Evolutionary conservation across 2,888 invertebrate genomes (phyloP), one percentile per base, ranked within the genome.

Genomic region (Podabrus alpinus): DNA sequence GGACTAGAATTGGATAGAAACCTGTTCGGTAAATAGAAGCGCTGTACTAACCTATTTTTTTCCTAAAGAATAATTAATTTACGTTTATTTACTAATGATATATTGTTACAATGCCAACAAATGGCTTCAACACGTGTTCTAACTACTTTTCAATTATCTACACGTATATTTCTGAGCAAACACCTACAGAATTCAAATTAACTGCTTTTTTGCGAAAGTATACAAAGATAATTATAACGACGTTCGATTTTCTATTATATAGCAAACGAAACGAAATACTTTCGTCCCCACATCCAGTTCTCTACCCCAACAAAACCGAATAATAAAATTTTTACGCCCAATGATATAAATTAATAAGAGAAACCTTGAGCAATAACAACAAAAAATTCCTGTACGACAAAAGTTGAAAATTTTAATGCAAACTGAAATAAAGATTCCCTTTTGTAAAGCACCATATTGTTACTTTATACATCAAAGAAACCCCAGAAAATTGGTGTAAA

Each of bases 181-280:
- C 75, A 72, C 73, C 45, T 68, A 72, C 68, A 59, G 72, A 75
- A 75, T 77, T 77, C 59, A 72, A 77, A 77, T 75, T n/a, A n/a
- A 45, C 45, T n/a, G 45, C 1, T n/a, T n/a, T 45, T n/a, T 29
- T 1, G 29, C 73, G 68, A 24, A 70, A 60, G 72, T 66, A 60
- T 62, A n/a, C 62, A 11, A n/a, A n/a, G 19, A 45, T 45, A 29
- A 29, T 13, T 5, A n/a, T 45, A 11, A 11, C 25, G 10, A 1
- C 11, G 25, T 19, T 25, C 25, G 25, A 25, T 25, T 25, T 25
- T 25, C 25, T 29, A n/a, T 45, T 45, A n/a, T n/a, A n/a, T n/a
- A n/a, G n/a, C 13, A 45, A 29, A 45, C n/a, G 7, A n/a, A 45
- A 45, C n/a, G 45, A 45, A 45, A 45, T 7, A n/a, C n/a, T 9